Base-by-base conservation (phyloP, 2,797 vertebrate genomes). In the Mustela erminea region DNA sequence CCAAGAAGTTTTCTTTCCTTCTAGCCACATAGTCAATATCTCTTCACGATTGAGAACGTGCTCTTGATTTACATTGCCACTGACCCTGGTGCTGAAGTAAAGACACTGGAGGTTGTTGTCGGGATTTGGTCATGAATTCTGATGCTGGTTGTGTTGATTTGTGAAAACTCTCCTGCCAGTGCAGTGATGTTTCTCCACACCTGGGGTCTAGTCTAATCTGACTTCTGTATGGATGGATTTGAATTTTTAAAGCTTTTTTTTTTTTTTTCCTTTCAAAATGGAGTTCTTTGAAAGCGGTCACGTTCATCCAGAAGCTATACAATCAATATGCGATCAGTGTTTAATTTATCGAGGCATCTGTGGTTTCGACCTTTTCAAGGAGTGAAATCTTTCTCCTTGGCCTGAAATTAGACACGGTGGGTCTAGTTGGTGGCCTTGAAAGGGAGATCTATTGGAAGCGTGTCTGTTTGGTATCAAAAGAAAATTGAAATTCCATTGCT, bases 401-500 rank as follows among this genome's bases (percentile, higher is more conserved):
- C 87, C 92, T 84, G 86, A 96, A 90, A 95, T 95, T 93, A 95
- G 90, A 90, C 12, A 4, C 13, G 11, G 2, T 70, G 52, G 58
- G 41, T 94, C 17, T 43, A 82, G 62, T 78, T 75, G 58, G 72
- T 91, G 80, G 82, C 91, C 86, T 90, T 25, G 38, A 68, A 78
- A 93, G 25, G n/a, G 75, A 27, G 49, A 80, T 93, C 87, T 87
- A 54, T 89, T 80, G 70, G 78, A 97, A 96, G 82, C 86, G 93
- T 83, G 23, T 89, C 93, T 94, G 77, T 90, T 90, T 75, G 29
- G 58, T 94, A 97, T 96, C 95, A 97, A 97, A 97, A 98, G 91
- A 84, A 98, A 95, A 95, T 93, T 87, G 60, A 95, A 97, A 97
- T 96, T 90, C 60, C 90, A 83, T 96, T 93, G 85, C 88, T 96